phyloP scores from a whole-genome alignment of 2,113 vertebrate species.

The Thymallus thymallus region DNA sequence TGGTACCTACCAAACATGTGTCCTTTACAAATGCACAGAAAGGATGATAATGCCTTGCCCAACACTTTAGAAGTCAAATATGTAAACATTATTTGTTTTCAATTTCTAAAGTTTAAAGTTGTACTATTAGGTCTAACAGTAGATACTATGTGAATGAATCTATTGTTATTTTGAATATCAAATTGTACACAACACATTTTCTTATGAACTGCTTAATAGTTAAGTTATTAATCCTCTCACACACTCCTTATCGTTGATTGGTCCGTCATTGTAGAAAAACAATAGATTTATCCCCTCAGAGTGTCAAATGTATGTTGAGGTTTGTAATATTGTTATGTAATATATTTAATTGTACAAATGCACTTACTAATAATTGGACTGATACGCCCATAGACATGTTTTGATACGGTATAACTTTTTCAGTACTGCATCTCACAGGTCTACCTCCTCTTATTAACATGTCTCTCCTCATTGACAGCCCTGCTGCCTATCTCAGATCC shows the following conservation, averaged over 20 bases:
- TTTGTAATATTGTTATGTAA: conserved; percentile 31
- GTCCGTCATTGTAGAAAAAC: background rate
- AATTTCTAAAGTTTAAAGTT: background rate
- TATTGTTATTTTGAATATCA: conserved; percentile 19
- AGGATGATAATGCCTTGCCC: background rate
- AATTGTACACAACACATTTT: conserved; percentile 42
- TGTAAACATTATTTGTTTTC: background rate
- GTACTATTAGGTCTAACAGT: background rate
- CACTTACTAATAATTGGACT: conserved; percentile 42
- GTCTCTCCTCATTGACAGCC: background rate
- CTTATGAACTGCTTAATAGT: conserved; percentile 47
- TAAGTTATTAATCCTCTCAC: conserved; percentile 52
- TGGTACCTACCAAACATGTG: conserved; percentile 14
- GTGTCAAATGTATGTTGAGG: conserved; percentile 1
- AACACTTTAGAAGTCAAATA: background rate
- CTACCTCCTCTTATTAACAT: too few relatives aligned
- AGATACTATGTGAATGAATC: conserved; percentile 11
- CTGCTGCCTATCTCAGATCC: background rate
- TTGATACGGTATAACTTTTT: conserved; percentile 16
- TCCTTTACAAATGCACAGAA: background rate
- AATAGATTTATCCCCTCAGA: conserved; percentile 8
- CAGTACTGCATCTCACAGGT: too few relatives aligned
- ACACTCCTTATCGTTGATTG: conserved; percentile 16
- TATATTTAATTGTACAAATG: conserved; percentile 24
- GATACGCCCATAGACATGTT: conserved; percentile 5